phyloP scores from a whole-genome alignment of 1,140 invertebrate genomes.

The Coelopa frigida region DNA sequence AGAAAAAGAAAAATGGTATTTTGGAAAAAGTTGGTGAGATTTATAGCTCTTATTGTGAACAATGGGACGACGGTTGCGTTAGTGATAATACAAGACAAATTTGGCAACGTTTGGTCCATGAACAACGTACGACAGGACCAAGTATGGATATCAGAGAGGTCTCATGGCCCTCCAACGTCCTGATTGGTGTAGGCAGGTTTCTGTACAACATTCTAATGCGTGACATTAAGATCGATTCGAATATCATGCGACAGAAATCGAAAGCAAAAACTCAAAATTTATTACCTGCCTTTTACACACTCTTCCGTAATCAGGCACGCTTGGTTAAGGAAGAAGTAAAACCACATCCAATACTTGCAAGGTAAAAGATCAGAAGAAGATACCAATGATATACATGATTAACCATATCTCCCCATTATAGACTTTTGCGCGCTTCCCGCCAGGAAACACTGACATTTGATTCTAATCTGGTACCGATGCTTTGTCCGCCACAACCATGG shows the following conservation, averaged over 20 bases:
- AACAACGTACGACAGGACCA: constrained; percentile 50
- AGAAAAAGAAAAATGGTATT: constrained; percentile 56
- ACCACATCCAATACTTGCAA: constrained; percentile 68
- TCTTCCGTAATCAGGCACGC: constrained; percentile 63
- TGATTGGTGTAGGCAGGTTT: constrained; percentile 66
- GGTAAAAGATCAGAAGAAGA: constrained; percentile 25
- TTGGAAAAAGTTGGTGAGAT: constrained; percentile 59
- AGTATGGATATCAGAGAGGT: constrained; percentile 54
- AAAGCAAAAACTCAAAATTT: constrained; percentile 41
- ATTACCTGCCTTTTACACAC: constrained; percentile 73
- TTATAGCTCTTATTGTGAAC: constrained; percentile 63
- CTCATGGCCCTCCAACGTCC: constrained; percentile 58
- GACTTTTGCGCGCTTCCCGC: constrained; percentile 59
- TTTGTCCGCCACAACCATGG: constrained; percentile 81
- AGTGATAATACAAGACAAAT: constrained; percentile 60
- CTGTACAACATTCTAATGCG: constrained; percentile 80
- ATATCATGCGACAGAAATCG: constrained; percentile 52
- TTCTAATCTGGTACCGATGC: constrained; percentile 61
- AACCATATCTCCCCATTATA: too few species aligned
- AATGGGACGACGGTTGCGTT: constrained; percentile 52
- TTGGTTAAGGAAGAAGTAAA: constrained; percentile 70
- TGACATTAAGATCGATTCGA: constrained; percentile 74
- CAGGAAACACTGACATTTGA: constrained; percentile 64
- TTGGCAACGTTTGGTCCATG: constrained; percentile 61
- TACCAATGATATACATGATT: neutral